These are phyloP conservation scores for Conchocele bisecta DNA, from an alignment of 2,888 invertebrate genomes.

Conservation along the genomic window DNA sequence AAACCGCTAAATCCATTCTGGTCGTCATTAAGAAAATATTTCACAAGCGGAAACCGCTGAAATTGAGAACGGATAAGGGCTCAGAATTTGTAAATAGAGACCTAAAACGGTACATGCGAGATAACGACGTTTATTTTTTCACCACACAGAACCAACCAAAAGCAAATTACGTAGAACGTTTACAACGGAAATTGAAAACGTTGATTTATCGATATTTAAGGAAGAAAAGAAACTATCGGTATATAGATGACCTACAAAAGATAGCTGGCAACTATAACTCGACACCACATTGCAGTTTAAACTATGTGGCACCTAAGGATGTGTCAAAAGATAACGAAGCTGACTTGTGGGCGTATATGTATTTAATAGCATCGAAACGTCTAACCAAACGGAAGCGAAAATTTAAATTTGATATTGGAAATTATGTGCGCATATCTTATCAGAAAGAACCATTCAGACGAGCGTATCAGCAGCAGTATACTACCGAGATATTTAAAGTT, in stretches of 20 bases:
- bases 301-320: conserved; percentile 2
- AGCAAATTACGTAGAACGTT: not conserved
- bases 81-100: conserved; percentile 8
- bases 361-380: not conserved
- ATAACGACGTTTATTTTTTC: not conserved
- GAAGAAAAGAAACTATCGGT: conserved; percentile 6
- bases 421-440: conserved; percentile 11
- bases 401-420: conserved; percentile 8
- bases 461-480: conserved; percentile 14
- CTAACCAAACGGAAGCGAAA: not conserved
- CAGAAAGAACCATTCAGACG: conserved; percentile 11
- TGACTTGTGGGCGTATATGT: conserved; percentile 9
- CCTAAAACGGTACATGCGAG: not conserved
- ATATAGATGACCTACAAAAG: conserved; percentile 10
- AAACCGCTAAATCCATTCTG: not conserved
- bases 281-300: conserved; percentile 4
- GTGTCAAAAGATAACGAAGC: conserved; percentile 14
- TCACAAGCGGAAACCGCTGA: not conserved
- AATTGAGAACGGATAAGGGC: not conserved
- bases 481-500: conserved; percentile 8
- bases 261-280: conserved; percentile 10
- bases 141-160: conserved; percentile 7
- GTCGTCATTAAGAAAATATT: not conserved
- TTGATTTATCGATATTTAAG: not conserved
- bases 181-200: not conserved